Evolutionary conservation across 2,888 invertebrate species (phyloP).

Genomic region (Lathronympha strigana): DNA sequence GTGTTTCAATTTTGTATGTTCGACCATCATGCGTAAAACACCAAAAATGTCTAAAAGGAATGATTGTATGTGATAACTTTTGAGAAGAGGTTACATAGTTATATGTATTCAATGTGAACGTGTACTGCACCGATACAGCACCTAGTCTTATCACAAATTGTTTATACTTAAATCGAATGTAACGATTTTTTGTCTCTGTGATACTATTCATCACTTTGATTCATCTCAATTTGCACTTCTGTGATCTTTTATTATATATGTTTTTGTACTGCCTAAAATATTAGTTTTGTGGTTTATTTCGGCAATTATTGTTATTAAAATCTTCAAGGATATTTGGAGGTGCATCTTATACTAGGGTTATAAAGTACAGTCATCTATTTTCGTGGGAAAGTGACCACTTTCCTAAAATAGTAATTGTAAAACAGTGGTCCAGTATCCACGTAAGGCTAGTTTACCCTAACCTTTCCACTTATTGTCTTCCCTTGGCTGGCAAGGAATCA

Average conservation of each 20-base stretch:
- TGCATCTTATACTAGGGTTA: background rate
- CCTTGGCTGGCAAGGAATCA: slow-evolving; percentile 22
- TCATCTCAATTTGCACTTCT: slow-evolving; percentile 54
- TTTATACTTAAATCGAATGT: slow-evolving; percentile 11
- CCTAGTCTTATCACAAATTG: slow-evolving; percentile 53
- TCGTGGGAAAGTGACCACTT: no score
- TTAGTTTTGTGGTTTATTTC: background rate
- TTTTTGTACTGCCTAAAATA: background rate
- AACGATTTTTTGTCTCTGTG: slow-evolving; percentile 35
- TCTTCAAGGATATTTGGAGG: background rate
- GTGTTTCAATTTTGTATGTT: slow-evolving; percentile 17
- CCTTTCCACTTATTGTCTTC: slow-evolving; percentile 22
- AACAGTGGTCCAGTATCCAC: no score
- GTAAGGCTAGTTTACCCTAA: no score
- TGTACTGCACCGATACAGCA: slow-evolving; percentile 60
- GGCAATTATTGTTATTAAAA: background rate
- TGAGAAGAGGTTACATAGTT: slow-evolving; percentile 49
- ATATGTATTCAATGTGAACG: slow-evolving; percentile 44
- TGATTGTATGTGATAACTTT: slow-evolving; percentile 63
- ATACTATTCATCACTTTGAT: slow-evolving; percentile 32
- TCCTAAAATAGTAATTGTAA: no score
- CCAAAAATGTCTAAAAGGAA: slow-evolving; percentile 64
- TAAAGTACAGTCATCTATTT: no score
- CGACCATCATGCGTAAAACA: slow-evolving; percentile 60
- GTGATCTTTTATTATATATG: slow-evolving; percentile 51